Percentiles rank a stretch among this genome's conserved stretches.
These are phyloP conservation scores for Rhysida immarginata DNA, from an alignment of 1,140 invertebrate genomes.

Conservation along the genomic window DNA sequence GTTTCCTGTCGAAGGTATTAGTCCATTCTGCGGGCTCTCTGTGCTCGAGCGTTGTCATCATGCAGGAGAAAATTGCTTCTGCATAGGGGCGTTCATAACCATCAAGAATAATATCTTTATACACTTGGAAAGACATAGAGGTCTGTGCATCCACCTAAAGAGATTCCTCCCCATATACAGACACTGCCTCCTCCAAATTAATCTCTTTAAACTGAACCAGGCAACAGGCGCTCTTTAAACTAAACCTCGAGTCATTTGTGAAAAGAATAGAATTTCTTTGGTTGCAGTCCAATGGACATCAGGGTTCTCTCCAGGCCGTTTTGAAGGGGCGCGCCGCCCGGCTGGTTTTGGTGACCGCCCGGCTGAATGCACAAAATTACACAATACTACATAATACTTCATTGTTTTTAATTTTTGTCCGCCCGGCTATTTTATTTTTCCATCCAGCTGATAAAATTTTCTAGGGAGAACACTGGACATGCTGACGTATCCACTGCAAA, in stretches of 20 bases:
- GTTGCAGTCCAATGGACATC: background rate
- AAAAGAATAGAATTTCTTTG: background rate
- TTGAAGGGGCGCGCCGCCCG: too few relatives aligned
- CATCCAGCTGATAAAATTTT: too few relatives aligned
- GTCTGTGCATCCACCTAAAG: background rate
- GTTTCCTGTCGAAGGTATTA: background rate
- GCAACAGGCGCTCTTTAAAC: background rate
- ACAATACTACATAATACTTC: too few relatives aligned
- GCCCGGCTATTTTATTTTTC: too few relatives aligned
- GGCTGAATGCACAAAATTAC: too few relatives aligned
- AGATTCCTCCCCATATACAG: background rate
- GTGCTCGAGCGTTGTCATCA: background rate
- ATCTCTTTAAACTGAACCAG: background rate
- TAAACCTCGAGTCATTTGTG: background rate
- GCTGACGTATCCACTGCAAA: background rate
- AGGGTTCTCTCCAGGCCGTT: too few relatives aligned
- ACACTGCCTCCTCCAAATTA: background rate
- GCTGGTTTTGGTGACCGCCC: too few relatives aligned
- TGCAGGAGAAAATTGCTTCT: background rate
- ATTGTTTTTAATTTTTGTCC: too few relatives aligned
- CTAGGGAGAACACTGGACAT: too few relatives aligned
- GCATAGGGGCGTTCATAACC: background rate
- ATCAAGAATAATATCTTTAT: background rate
- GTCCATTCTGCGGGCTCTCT: background rate
- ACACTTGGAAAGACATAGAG: background rate